These are phyloP conservation scores for Synchiropus splendidus DNA, from an alignment of 2,113 vertebrate genomes.

Conservation along the genomic window DNA sequence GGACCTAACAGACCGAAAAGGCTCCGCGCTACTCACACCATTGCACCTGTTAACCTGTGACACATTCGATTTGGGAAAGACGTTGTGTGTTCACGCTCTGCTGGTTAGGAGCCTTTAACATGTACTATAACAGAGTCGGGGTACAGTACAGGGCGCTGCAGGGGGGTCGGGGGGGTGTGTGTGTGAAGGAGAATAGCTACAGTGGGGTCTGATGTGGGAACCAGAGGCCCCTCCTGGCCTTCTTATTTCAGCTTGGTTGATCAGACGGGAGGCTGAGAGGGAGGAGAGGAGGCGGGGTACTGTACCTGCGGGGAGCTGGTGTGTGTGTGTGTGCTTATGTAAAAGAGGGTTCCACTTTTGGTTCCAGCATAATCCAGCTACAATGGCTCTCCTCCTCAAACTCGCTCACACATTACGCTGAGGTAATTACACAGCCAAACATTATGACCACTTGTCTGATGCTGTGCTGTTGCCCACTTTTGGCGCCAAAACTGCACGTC, in stretches of 20 bases:
- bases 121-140: conserved; percentile 15
- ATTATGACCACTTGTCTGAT: no score
- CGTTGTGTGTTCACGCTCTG: not conserved
- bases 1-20: no score
- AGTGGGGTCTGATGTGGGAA: conserved; percentile 61
- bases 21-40: no score
- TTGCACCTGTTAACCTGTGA: no score
- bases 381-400: conserved; percentile 37
- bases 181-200: conserved; percentile 56
- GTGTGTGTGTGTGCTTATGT: conserved; percentile 11
- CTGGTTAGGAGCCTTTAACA: not conserved
- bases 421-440: no score
- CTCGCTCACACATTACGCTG: not conserved
- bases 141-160: conserved; percentile 23
- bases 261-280: conserved; percentile 65
- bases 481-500: no score
- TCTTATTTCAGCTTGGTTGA: conserved; percentile 80
- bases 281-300: conserved; percentile 55
- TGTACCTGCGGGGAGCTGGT: conserved; percentile 68
- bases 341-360: conserved; percentile 66
- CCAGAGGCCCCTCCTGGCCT: conserved; percentile 71
- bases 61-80: no score
- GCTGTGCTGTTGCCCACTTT: no score
- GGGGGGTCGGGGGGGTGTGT: conserved; percentile 2
- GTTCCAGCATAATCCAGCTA: conserved; percentile 75